Conservation (phyloP, 2,113 vertebrate species). For the Syrrhaptes paradoxus region DNA sequence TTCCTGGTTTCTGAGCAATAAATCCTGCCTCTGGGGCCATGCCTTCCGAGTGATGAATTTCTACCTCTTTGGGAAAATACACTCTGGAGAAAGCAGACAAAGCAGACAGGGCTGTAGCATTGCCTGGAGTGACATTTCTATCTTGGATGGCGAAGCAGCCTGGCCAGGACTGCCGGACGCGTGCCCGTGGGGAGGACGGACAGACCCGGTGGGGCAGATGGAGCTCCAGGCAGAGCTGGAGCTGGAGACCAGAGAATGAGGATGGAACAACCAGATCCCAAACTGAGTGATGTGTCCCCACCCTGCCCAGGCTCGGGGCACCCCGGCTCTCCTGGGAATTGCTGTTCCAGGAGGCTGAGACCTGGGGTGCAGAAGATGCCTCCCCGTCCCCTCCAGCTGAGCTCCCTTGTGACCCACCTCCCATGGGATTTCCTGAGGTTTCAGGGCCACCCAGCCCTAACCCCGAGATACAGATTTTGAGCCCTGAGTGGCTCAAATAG, state of each 20-base stretch:
- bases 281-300: background rate
- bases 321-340: background rate
- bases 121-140: background rate
- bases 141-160: background rate
- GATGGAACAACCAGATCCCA: background rate
- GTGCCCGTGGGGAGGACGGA: background rate
- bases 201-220: background rate
- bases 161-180: accelerated
- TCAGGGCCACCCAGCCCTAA: background rate
- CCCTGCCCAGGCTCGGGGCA: background rate
- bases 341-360: background rate
- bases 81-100: background rate
- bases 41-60: background rate
- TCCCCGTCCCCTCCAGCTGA: background rate
- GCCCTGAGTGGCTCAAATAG: background rate
- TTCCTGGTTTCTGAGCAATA: background rate
- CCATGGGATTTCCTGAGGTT: background rate
- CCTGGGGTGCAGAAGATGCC: background rate
- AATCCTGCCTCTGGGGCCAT: background rate
- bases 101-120: background rate
- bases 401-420: background rate
- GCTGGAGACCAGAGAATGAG: background rate
- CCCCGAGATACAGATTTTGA: background rate
- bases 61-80: background rate
- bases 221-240: background rate